Conservation (phyloP, 2,113 vertebrate genomes). For the Chloropsis hardwickii region DNA sequence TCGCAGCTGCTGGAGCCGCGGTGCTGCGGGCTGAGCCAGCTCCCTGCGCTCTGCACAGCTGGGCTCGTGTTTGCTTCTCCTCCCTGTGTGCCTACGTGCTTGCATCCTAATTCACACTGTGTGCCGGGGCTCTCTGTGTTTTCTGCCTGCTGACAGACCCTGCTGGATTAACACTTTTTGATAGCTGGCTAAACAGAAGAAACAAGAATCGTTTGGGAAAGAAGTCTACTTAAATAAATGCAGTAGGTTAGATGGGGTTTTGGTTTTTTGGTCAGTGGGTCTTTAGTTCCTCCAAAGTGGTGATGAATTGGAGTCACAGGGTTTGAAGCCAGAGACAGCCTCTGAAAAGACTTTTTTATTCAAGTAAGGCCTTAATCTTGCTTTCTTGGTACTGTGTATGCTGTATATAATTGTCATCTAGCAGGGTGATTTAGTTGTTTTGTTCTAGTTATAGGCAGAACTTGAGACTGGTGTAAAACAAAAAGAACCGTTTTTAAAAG, state of each 20-base stretch:
- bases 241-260: neutral
- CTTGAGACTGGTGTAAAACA: neutral
- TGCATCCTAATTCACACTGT: accelerated
- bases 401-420: neutral
- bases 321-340: neutral
- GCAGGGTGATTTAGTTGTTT: neutral
- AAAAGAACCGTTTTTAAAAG: neutral
- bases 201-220: neutral
- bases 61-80: accelerated
- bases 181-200: neutral
- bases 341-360: neutral
- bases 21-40: neutral
- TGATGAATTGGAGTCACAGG: neutral
- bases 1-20: neutral
- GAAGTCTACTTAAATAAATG: neutral
- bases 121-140: neutral
- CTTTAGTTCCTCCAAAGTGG: neutral
- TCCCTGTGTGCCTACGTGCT: too few relatives aligned
- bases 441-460: neutral
- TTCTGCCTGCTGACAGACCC: neutral
- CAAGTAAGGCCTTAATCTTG: neutral
- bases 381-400: neutral
- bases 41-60: neutral
- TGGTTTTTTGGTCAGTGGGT: neutral
- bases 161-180: neutral